phyloP scores from a whole-genome alignment of 2,888 invertebrate genomes.

The Autographa gamma region DNA sequence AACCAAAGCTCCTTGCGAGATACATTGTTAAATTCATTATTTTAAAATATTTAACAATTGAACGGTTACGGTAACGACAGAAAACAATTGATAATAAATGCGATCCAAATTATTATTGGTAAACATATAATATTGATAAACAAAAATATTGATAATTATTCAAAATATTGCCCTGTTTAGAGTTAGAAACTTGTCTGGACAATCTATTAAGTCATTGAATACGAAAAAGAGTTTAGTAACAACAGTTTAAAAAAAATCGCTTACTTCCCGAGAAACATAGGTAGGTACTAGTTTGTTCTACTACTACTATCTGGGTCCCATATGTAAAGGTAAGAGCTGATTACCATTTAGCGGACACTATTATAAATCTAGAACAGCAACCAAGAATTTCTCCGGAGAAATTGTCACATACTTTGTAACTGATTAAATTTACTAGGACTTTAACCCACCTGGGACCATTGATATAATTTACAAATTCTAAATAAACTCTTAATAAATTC shows the following conservation, averaged over 20 bases:
- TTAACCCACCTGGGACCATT: no score
- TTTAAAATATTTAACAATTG: neutral
- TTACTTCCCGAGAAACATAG: no score
- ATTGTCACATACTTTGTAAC: conserved; percentile 2
- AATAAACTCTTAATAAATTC: no score
- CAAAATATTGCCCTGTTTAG: no score
- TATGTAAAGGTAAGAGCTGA: neutral
- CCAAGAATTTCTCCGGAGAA: neutral
- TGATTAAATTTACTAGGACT: neutral
- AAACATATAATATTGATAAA: no score
- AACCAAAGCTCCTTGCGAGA: conserved; percentile 1
- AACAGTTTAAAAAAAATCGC: no score
- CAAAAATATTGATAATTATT: no score
- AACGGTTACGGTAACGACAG: neutral
- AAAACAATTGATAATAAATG: neutral
- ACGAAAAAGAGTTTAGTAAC: no score
- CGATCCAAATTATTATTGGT: neutral
- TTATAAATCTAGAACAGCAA: conserved; percentile 4
- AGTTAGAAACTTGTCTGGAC: no score
- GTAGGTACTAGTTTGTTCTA: neutral
- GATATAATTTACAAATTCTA: no score
- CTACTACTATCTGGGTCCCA: neutral
- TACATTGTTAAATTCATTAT: conserved; percentile 8
- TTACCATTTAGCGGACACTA: conserved; percentile 2
- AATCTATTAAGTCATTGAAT: no score